Evolutionary conservation across 1,140 invertebrate species (phyloP).

Genomic region (Bombus vancouverensis): DNA sequence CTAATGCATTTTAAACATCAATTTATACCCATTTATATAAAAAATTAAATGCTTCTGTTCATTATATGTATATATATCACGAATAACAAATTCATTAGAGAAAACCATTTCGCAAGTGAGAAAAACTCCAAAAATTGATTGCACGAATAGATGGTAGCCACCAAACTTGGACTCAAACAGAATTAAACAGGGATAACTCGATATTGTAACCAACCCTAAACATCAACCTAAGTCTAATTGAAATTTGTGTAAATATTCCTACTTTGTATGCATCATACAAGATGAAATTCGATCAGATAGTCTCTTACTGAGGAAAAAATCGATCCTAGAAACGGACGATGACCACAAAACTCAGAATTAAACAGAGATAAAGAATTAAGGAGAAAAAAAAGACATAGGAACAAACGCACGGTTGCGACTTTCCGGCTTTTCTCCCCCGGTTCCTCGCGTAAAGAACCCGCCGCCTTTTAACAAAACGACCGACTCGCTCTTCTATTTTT

Average conservation of each 20-base stretch:
- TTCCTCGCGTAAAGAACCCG: background rate
- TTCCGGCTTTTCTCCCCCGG: background rate
- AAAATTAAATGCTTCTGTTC: background rate
- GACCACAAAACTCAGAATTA: background rate
- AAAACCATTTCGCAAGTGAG: background rate
- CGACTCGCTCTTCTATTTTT: constrained; percentile 20
- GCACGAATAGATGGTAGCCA: background rate
- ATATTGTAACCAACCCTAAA: too few relatives aligned
- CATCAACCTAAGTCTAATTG: background rate
- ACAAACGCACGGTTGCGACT: background rate
- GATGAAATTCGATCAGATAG: background rate
- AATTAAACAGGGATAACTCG: background rate
- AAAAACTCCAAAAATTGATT: background rate
- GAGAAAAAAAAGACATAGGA: too few relatives aligned
- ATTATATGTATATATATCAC: background rate
- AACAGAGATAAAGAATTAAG: background rate
- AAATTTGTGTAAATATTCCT: background rate
- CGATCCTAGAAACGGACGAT: background rate
- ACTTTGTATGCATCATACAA: background rate
- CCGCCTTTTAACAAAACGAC: constrained; percentile 35
- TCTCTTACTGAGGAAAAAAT: background rate
- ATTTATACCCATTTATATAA: background rate
- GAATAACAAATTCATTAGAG: background rate
- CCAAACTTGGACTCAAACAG: background rate
- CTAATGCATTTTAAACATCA: background rate